Conservation (phyloP, 2,888 invertebrate genomes). For the Zygothrica quintamaculata region DNA sequence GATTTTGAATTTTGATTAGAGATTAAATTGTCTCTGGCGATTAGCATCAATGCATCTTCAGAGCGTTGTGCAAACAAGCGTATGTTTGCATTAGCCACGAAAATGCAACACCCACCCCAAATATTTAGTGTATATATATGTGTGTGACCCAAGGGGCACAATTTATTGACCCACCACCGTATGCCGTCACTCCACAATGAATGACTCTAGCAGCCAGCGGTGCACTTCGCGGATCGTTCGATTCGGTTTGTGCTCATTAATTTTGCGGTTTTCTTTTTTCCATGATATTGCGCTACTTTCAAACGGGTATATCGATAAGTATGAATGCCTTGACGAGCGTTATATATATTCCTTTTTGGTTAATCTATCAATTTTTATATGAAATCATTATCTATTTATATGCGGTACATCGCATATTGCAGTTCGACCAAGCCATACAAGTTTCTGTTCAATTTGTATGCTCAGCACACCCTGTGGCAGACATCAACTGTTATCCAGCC, state of each 20-base stretch:
- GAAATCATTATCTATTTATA: not conserved
- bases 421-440: not conserved
- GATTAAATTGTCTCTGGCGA: conserved; percentile 80
- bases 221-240: conserved; percentile 65
- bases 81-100: conserved; percentile 74
- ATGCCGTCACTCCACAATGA: conserved; percentile 18
- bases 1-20: conserved; percentile 80
- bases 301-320: conserved; percentile 18
- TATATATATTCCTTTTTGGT: too few relatives aligned
- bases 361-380: too few relatives aligned
- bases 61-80: conserved; percentile 74
- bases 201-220: conserved; percentile 50
- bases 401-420: conserved; percentile 6
- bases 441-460: not conserved
- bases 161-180: conserved; percentile 52
- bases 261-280: conserved; percentile 68
- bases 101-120: conserved; percentile 40
- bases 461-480: conserved; percentile 12
- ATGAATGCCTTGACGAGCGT: not conserved
- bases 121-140: conserved; percentile 8
- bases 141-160: conserved; percentile 8
- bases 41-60: conserved; percentile 64
- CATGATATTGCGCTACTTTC: conserved; percentile 32
- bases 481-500: conserved; percentile 46
- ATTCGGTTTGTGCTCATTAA: conserved; percentile 76